Base-by-base conservation (phyloP, 1,140 invertebrate species). In the Colletes gigas region DNA sequence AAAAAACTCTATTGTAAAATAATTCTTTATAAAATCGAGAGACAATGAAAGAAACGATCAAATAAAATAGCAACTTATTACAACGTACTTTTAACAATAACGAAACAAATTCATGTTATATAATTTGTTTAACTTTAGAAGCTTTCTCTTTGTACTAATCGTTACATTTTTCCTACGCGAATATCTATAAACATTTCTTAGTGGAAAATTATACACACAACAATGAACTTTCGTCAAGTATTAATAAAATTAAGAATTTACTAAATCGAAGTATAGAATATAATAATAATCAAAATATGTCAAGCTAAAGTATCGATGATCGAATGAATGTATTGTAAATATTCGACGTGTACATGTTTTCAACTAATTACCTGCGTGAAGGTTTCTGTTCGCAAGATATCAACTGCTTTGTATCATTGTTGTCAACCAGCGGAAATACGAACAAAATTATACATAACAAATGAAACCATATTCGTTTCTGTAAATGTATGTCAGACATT, bases 361-460 rank as follows among this genome's bases (percentile, higher is more conserved):
- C 10, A 12, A 47, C 4, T 71, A 66, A 68, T 81, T 80, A 89
- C 88, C 86, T 89, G 73, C 76, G 83, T 10, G 63, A 17, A 8
- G 80, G 68, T 50, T 72, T 74, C n/a, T 63, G 54, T 10, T 52
- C 59, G 19, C 84, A 89, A 39, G 84, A 76, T 4, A 78, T 80
- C 54, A 89, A 55, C 12, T 86, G 78, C 47, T 71, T 59, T 55
- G 82, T 78, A n/a, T 85, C 47, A 7, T 57, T n/a, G 41, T n/a
- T 66, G 14, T 76, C 50, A 62, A 57, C 68, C 14, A 60, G 50
- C 30, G 47, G 44, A 15, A 69, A 73, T 59, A 30, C 57, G 30
- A 41, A 62, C 0, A 41, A 30, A 17, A 81, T 47, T 9, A 50
- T 9, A 5, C 76, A 47, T 44, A 81, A 9, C 7, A 39, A 66